phyloP scores from a whole-genome alignment of 2,888 invertebrate genomes.

The Troglohyphantes excavatus region DNA sequence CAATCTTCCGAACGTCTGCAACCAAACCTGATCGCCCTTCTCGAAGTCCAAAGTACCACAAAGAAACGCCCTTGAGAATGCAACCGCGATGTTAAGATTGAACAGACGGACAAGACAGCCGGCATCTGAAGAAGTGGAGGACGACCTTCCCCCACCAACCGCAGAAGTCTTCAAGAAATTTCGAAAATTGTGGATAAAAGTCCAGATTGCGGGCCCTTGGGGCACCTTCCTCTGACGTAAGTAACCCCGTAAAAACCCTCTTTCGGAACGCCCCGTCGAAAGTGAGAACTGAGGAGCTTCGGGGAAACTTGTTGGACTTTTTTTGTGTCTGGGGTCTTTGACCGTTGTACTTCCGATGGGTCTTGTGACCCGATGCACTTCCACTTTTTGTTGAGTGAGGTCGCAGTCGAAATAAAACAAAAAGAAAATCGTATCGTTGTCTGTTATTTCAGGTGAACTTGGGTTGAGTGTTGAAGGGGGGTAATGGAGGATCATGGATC shows the following conservation, averaged over 20 bases:
- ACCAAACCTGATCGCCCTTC: no score
- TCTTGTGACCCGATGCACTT: background rate
- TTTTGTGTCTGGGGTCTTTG: background rate
- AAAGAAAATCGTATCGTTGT: background rate
- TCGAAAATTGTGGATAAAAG: background rate
- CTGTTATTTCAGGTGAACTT: background rate
- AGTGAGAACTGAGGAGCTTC: background rate
- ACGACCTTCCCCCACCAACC: background rate
- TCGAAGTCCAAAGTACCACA: background rate
- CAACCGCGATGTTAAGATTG: background rate
- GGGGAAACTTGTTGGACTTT: background rate
- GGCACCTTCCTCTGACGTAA: background rate
- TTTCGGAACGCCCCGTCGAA: background rate
- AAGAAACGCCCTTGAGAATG: constrained; percentile 3
- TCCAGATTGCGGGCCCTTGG: background rate
- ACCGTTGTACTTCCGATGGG: constrained; percentile 9
- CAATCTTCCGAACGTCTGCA: no score
- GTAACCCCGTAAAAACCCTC: constrained; percentile 3
- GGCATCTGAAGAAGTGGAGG: no score
- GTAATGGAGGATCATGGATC: no score
- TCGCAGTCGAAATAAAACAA: background rate
- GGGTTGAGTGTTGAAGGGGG: background rate
- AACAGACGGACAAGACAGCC: background rate
- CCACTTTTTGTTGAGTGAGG: background rate
- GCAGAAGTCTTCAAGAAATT: background rate